phyloP scores from a whole-genome alignment of 2,888 invertebrate species.

The Caenorhabditis virilis region DNA sequence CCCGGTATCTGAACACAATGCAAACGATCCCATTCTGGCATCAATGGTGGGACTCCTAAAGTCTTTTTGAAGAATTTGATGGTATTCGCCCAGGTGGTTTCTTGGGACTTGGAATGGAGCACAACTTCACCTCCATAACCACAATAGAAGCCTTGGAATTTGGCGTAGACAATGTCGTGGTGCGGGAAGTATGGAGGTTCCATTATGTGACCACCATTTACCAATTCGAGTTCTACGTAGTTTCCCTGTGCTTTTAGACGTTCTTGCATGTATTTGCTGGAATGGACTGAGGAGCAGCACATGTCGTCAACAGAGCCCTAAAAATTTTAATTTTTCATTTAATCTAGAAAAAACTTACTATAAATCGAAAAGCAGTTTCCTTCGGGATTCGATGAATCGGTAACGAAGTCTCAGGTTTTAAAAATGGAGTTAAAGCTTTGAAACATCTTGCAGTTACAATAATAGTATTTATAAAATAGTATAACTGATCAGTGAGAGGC shows the following conservation, averaged over 20 bases:
- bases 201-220: slow-evolving; percentile 47
- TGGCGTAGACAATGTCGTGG: slow-evolving; percentile 40
- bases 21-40: slow-evolving; percentile 22
- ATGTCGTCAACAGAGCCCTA: slow-evolving; percentile 43
- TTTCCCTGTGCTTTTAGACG: slow-evolving; percentile 33
- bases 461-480: slow-evolving; percentile 28
- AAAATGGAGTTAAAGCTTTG: slow-evolving; percentile 12
- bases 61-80: slow-evolving; percentile 36
- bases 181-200: slow-evolving; percentile 47
- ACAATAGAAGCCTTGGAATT: slow-evolving; percentile 39
- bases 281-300: slow-evolving; percentile 32
- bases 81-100: slow-evolving; percentile 34
- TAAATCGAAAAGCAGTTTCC: slow-evolving; percentile 31
- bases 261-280: slow-evolving; percentile 15
- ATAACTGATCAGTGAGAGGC: slow-evolving; percentile 1
- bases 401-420: slow-evolving; percentile 15
- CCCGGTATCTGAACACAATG: slow-evolving; percentile 2
- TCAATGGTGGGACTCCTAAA: slow-evolving; percentile 20
- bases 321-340: background rate
- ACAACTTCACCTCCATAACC: slow-evolving; percentile 46
- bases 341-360: slow-evolving; percentile 17
- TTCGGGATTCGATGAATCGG: slow-evolving; percentile 29
- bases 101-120: slow-evolving; percentile 39
- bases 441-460: slow-evolving; percentile 13
- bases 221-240: slow-evolving; percentile 35